Percentiles rank a stretch among this genome's conserved stretches.
Evolutionary conservation across 2,888 invertebrate genomes (phyloP).

Genomic region (Coelopa pilipes): DNA sequence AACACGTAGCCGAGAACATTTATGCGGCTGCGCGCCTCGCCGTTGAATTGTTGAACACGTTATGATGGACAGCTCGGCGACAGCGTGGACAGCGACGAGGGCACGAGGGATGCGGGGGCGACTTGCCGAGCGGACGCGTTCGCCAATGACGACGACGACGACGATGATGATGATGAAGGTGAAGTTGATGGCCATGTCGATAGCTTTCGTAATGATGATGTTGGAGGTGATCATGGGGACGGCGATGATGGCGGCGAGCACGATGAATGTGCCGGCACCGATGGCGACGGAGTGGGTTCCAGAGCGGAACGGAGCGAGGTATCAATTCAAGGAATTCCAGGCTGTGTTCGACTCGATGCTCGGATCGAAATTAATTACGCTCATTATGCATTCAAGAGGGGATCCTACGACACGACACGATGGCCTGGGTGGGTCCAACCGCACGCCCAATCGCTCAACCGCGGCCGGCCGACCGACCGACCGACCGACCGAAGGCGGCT

Average conservation of each 20-base stretch:
- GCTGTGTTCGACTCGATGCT: constrained; percentile 14
- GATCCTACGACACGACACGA: background rate
- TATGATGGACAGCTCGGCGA: constrained; percentile 6
- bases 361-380: constrained; percentile 36
- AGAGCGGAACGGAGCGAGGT: background rate
- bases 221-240: background rate
- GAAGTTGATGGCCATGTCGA: background rate
- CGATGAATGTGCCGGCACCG: background rate
- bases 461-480: background rate
- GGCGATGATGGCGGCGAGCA: background rate
- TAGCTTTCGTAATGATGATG: background rate
- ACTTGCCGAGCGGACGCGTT: background rate
- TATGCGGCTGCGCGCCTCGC: background rate
- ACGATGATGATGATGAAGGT: background rate
- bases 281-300: background rate
- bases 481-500: background rate
- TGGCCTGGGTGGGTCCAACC: constrained; percentile 15
- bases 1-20: constrained; percentile 11
- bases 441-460: constrained; percentile 36
- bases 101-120: background rate
- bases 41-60: constrained; percentile 17
- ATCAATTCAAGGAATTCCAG: constrained; percentile 24
- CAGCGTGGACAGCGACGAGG: background rate
- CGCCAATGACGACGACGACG: background rate
- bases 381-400: constrained; percentile 36